Percentiles rank a stretch among this genome's conserved stretches.
These are phyloP conservation scores for Ceratosolen solmsi DNA, from an alignment of 1,140 invertebrate species.

Conservation along the genomic window DNA sequence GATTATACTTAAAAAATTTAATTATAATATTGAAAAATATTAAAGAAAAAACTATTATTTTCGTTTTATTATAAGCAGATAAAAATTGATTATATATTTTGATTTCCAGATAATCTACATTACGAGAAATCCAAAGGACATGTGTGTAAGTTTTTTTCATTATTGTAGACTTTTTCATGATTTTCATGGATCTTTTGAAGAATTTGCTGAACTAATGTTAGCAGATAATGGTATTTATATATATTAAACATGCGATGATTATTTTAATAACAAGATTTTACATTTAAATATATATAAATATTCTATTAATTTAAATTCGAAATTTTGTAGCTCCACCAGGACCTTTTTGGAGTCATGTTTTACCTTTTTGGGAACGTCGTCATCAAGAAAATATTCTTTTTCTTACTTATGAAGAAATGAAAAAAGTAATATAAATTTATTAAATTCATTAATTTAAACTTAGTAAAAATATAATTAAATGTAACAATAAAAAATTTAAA, in stretches of 20 bases:
- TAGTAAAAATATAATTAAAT: neutral
- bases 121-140: slow-evolving; percentile 93
- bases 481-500: neutral
- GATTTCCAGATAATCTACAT: slow-evolving; percentile 88
- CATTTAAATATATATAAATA: neutral
- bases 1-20: neutral
- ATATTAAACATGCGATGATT: neutral
- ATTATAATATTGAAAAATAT: neutral
- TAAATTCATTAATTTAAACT: neutral
- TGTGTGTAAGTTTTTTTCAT: slow-evolving; percentile 93
- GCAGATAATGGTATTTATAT: slow-evolving; percentile 74
- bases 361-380: slow-evolving; percentile 81
- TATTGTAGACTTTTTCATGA: slow-evolving; percentile 84
- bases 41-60: too few species aligned
- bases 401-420: slow-evolving; percentile 91
- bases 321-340: slow-evolving; percentile 75
- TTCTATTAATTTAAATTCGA: neutral
- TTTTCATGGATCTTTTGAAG: slow-evolving; percentile 83
- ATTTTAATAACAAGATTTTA: neutral
- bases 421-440: slow-evolving; percentile 68
- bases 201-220: slow-evolving; percentile 87
- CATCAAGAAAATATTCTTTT: slow-evolving; percentile 85
- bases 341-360: slow-evolving; percentile 81
- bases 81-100: slow-evolving; percentile 12
- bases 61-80: too few species aligned